Evolutionary conservation across 2,113 vertebrate genomes (phyloP), one percentile per base, ranked within the genome.

Genomic region (Chionodraco myersi): DNA sequence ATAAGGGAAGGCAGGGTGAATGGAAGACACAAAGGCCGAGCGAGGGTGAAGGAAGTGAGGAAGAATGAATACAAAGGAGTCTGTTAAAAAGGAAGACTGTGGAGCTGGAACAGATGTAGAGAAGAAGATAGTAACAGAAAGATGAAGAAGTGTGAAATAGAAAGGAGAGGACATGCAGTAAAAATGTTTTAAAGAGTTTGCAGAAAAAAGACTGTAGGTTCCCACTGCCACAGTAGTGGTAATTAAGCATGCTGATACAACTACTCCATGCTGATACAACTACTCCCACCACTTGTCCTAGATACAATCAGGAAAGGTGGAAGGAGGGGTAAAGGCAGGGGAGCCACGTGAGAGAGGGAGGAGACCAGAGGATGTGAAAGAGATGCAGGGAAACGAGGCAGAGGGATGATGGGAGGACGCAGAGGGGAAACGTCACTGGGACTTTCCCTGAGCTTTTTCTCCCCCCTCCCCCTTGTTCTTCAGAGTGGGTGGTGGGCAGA

Each of bases 371-470:
- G 49, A 23, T 23, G 75, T 68, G 72, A 57, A 80, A 49, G 67
- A 62, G 73, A 60, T 57, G 58, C 64, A 82, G 64, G 61, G 61
- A 68, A 87, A 74, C 70, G 57, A 36, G 0, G 57, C 48, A 80
- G 51, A 72, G 56, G 77, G 83, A 82, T 66, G 84, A 77, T 53
- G 69, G 72, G 84, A 82, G 80, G 60, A 53, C 34, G 76, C 41
- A 62, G 74, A 60, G 34, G 75, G 54, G 60, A 65, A 53, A 80
- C 91, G 86, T 92, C 89, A 90, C 68, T 13, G 84, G 89, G 92
- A 88, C 81, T 91, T 91, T 80, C 88, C 86, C 77, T 77, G 58
- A 72, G 82, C 76, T 70, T 30, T 51, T 10, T 34, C 30, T 9
- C 1, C 5, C 6, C n/a, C 13, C 10, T 21, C 41, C 30, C 72